Base-by-base conservation (phyloP, 2,113 vertebrate species). In the Notarius quadriscutis region DNA sequence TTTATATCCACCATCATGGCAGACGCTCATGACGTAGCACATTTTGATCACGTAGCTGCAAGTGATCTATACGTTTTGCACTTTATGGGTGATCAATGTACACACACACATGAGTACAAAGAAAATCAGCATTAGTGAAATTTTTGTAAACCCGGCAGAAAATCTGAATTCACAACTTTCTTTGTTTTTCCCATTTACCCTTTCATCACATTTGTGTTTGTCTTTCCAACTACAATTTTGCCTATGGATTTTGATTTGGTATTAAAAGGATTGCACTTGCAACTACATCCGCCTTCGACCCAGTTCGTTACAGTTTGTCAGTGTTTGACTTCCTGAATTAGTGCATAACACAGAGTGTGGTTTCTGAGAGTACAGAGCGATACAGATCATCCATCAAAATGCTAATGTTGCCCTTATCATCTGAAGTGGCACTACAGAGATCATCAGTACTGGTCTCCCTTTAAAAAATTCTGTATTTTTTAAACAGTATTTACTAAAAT, bases 371-470 rank as follows among this genome's bases (percentile, higher is more conserved):
- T 9, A 27, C 75, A 27, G 12, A 55, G 51, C 6, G 25, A 30
- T 79, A 57, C n/a, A 30, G 51, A 30, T 79, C 77, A 57, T 53
- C n/a, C 51, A 57, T 79, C n/a, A 55, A 79, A 79, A 79, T 79
- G 51, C 7, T 55, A 55, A 55, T 51, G 27, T 79, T n/a, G 17
- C 75, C 51, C 50, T 57, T 53, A 78, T 53, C 50, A 55, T 8
- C 25, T n/a, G 7, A 78, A 53, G 12, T 55, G 51, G 1, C 22
- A 25, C 9, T 75, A 50, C 9, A 50, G 4, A 50, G 6, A 48
- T 77, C 74, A 51, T 6, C 5, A 51, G 17, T 77, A 6, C 50
- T 77, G 22, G 25, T n/a, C 25, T 55, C 48, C 6, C 4, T 53
- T 77, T 55, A 78, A n/a, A 51, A 51, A 53, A 1, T 55, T 15